Base-by-base conservation (phyloP, 2,888 invertebrate genomes). In the Pycnomerus fuliginosus region DNA sequence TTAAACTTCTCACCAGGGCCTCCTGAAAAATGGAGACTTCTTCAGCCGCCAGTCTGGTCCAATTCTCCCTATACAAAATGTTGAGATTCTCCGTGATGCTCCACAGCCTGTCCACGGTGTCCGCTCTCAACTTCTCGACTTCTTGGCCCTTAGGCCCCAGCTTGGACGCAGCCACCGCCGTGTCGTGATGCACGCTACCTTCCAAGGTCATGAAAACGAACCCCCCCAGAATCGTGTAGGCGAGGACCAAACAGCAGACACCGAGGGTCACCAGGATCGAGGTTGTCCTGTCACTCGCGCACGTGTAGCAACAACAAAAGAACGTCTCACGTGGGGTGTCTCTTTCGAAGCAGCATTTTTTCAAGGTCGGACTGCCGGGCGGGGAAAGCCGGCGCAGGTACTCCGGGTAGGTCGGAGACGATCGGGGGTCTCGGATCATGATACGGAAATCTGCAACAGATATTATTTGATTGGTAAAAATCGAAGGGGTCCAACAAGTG, bases 201-300 rank as follows among this genome's bases (percentile, higher is more conserved):
- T 91, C 90, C 40, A 91, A 75, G 8, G 87, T 85, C 71, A 89
- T 86, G 73, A 96, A 97, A 44, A 93, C 83, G 64, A 94, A 87
- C 14, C 92, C 95, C 8, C 96, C 96, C 60, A 94, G 80, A 33
- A 95, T 81, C 51, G 94, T 92, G 76, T 97, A 97, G 8, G 86
- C 43, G 29, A 96, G 80, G 11, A 96, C 93, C 39, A 96, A 80
- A 55, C 85, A 81, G 70, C 89, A 89, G 41, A 90, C 81, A 11
- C 89, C 90, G 23, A 90, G 77, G 59, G 90, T 89, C 4, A 90
- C 87, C 53, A 91, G 77, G 4, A 89, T 78, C 0, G 90, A 84
- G 3, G 75, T 71, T n/a, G 73, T 69, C 1, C 72, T 70, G 3
- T 70, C 66, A 12, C 74, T 73, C 14, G 76, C 75, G 58, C 77